These are phyloP conservation scores for Ascaphus truei DNA, from an alignment of 2,113 vertebrate species.

Conservation along the genomic window DNA sequence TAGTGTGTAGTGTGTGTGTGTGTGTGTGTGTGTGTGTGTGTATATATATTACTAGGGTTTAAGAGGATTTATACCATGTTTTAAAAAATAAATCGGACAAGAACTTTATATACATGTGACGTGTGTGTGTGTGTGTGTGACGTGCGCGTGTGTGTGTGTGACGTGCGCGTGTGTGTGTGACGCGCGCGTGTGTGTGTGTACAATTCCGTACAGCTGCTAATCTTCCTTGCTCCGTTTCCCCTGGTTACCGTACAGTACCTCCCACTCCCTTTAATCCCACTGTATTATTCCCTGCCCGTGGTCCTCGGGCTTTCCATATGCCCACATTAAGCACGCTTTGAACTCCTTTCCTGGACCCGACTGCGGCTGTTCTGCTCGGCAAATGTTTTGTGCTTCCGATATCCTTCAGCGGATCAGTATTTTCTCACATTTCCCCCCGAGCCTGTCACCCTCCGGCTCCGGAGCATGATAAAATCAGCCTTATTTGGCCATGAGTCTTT, in stretches of 20 bases:
- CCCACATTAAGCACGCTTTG: not conserved
- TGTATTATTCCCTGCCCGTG: not conserved
- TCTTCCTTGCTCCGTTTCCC: not conserved
- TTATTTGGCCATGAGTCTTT: slow-evolving; percentile 20
- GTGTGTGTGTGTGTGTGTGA: too few species aligned
- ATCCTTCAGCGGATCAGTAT: not conserved
- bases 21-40: too few species aligned
- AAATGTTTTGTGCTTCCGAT: too few species aligned
- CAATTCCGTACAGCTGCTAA: not conserved
- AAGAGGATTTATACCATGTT: too few species aligned
- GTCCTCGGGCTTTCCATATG: not conserved
- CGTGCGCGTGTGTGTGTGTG: too few species aligned
- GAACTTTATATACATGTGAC: too few species aligned
- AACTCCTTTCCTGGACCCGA: not conserved
- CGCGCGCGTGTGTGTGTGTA: slow-evolving; percentile 1
- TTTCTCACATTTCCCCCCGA: not conserved
- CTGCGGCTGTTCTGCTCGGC: too few species aligned
- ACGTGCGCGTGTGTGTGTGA: too few species aligned
- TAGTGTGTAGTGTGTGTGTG: too few species aligned
- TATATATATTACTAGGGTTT: too few species aligned
- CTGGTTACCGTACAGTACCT: not conserved
- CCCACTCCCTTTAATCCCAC: not conserved
- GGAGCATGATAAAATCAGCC: slow-evolving; percentile 28
- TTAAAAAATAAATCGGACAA: too few species aligned
- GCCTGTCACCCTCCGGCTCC: not conserved